Evolutionary conservation across 2,113 vertebrate genomes (phyloP).

Genomic region (Seriola dumerili): DNA sequence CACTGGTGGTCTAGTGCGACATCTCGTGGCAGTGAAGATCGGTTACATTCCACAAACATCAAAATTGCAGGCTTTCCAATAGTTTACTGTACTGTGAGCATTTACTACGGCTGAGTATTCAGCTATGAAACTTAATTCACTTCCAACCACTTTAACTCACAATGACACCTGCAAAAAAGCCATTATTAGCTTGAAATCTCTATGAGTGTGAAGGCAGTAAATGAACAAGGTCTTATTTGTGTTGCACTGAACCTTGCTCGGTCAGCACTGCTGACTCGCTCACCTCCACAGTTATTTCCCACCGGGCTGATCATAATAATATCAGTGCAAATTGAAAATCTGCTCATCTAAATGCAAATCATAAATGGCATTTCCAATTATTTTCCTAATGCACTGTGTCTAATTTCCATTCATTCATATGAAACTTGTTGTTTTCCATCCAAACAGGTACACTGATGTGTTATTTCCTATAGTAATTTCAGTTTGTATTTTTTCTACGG

Average conservation of each 20-base stretch:
- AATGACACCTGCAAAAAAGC: constrained; percentile 16
- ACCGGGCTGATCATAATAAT: constrained; percentile 64
- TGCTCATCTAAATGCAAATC: constrained; percentile 86
- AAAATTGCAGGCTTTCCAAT: neutral
- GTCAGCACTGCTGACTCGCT: constrained; percentile 57
- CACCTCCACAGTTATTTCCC: constrained; percentile 64
- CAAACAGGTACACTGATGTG: constrained; percentile 11
- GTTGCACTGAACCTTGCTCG: constrained; percentile 44
- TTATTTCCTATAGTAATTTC: constrained; percentile 32
- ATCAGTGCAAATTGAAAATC: constrained; percentile 75
- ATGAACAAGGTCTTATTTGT: constrained; percentile 35
- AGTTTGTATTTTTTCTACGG: constrained; percentile 4
- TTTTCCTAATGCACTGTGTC: constrained; percentile 67
- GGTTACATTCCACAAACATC: too few species aligned
- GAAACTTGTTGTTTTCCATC: constrained; percentile 34
- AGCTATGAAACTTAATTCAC: neutral
- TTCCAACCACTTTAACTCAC: neutral
- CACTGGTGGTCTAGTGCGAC: too few species aligned
- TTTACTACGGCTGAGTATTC: neutral
- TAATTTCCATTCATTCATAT: constrained; percentile 69
- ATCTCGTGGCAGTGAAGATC: too few species aligned
- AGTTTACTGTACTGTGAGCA: neutral
- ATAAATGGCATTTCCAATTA: constrained; percentile 75
- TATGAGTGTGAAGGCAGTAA: constrained; percentile 11
- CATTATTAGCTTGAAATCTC: constrained; percentile 13